Base-by-base conservation (phyloP, 2,797 vertebrate species). In the Sternotherus odoratus region DNA sequence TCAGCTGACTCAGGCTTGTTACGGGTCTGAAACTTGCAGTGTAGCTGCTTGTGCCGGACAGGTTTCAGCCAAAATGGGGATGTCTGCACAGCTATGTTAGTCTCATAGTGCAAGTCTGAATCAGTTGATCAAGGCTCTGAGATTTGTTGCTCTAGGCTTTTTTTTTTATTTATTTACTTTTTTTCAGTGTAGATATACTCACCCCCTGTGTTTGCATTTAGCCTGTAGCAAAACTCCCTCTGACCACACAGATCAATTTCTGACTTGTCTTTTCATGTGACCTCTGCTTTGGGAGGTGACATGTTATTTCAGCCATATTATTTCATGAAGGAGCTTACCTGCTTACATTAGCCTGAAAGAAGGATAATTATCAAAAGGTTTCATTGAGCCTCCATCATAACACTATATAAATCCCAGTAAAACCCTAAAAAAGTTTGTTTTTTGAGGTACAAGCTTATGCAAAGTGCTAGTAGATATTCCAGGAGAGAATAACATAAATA, bases 331-430 rank as follows among this genome's bases (percentile, higher is more conserved):
- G 5, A 1, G 36, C 51, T 1, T 43, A 1, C 1, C 15, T 83
- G 2, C 33, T 69, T 69, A n/a, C 79, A 23, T 87, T 90, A 83
- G 46, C n/a, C 28, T 1, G 3, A 12, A 33, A 51, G 51, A 85
- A 75, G 8, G 39, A 82, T 83, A 69, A n/a, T 10, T 85, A 85
- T 36, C n/a, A 87, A 60, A 30, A 86, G 63, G 21, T 84, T 93
- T 91, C 84, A 43, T 28, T 48, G 81, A 66, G 13, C 57, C 63
- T 66, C 63, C 9, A 19, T 66, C 17, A 21, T 78, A 77, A 43
- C 36, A 87, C 46, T 78, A 92, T 56, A 51, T 39, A 53, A 36
- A 79, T 91, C 83, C 43, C 13, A 74, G 69, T 23, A 24, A 74
- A 43, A 46, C 24, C 39, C 13, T 43, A 8, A 74, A 24, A 28